A percentile compares a stretch with the other conserved stretches of the same genome.
phyloP scores from a whole-genome alignment of 2,888 invertebrate genomes.

The Xanthia icteritia region DNA sequence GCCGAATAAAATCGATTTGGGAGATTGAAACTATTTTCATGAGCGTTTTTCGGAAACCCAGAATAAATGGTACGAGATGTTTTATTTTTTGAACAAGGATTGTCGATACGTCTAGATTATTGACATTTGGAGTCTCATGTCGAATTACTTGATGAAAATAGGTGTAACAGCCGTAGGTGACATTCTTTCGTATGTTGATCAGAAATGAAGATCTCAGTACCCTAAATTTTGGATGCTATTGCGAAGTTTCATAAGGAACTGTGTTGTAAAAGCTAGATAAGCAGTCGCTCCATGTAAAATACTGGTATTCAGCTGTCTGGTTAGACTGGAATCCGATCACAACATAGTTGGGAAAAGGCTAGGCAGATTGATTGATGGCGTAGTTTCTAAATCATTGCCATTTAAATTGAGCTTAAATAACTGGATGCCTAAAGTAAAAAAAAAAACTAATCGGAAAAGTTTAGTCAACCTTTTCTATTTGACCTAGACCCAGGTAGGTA shows the following conservation, averaged over 20 bases:
- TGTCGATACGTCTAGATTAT: neutral
- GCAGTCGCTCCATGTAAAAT: too few relatives aligned
- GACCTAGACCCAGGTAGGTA: neutral
- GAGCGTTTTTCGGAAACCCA: conserved; percentile 10
- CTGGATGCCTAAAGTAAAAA: too few relatives aligned
- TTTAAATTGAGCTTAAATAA: too few relatives aligned
- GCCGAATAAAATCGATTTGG: conserved; percentile 51
- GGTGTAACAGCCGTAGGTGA: too few relatives aligned
- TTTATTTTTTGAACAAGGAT: conserved; percentile 31
- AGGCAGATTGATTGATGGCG: too few relatives aligned
- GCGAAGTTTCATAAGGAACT: neutral
- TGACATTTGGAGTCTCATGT: neutral
- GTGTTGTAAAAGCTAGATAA: too few relatives aligned
- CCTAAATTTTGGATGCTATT: neutral
- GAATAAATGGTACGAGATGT: conserved; percentile 1
- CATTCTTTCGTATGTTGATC: neutral
- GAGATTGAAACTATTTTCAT: conserved; percentile 29
- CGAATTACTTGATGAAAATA: neutral
- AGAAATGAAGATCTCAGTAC: neutral
- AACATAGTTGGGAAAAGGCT: too few relatives aligned
- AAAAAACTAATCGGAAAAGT: neutral
- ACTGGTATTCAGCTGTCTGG: too few relatives aligned
- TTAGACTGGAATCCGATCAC: too few relatives aligned
- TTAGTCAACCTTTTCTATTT: neutral
- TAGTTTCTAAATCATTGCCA: neutral